phyloP scores from a whole-genome alignment of 2,113 vertebrate species.

The Aptenodytes forsteri region DNA sequence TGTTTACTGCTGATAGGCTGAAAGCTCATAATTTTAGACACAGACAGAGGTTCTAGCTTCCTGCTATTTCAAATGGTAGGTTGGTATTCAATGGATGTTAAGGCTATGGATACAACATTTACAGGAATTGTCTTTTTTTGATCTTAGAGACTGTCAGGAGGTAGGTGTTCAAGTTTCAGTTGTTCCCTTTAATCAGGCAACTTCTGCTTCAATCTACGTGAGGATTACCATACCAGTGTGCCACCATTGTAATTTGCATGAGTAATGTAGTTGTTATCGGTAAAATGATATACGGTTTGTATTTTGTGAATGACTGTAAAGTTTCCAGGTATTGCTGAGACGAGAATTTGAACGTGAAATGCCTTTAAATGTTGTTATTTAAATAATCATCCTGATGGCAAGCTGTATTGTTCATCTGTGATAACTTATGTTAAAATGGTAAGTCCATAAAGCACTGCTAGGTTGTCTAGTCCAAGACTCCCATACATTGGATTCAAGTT shows the following conservation, averaged over 20 bases:
- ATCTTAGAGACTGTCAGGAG: background rate
- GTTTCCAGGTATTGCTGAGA: background rate
- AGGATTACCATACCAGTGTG: background rate
- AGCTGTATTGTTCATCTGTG: background rate
- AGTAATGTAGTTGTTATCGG: background rate
- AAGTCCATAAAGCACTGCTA: background rate
- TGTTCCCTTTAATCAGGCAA: background rate
- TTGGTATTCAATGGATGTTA: background rate
- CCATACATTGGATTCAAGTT: background rate
- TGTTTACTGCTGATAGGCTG: background rate
- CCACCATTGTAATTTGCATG: background rate
- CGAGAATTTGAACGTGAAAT: background rate
- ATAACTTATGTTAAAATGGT: background rate
- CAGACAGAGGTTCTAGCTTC: background rate
- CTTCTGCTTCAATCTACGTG: rapidly evolving
- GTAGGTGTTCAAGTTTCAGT: background rate
- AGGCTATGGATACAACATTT: background rate
- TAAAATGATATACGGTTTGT: background rate
- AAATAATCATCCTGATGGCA: background rate
- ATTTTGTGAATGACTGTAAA: background rate
- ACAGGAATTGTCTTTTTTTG: background rate
- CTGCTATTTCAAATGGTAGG: background rate
- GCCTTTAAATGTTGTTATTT: background rate
- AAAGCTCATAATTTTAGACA: background rate
- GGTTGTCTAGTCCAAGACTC: background rate